Conservation (phyloP, 2,113 vertebrate genomes). For the Acanthochromis polyacanthus region DNA sequence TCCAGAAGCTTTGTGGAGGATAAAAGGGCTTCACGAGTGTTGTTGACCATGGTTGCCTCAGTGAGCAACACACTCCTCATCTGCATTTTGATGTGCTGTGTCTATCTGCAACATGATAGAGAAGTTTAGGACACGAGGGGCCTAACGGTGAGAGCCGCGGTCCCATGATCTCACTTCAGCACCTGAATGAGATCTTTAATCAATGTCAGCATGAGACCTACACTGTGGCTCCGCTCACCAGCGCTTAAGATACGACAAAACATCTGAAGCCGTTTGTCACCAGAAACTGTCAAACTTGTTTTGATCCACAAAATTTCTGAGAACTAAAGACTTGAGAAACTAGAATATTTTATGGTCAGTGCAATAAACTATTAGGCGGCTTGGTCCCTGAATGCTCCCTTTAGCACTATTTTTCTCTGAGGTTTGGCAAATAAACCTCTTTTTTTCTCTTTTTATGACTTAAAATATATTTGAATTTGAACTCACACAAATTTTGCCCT, state of each 20-base stretch:
- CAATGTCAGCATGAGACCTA: not conserved
- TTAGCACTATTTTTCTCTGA: not conserved
- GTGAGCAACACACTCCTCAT: not conserved
- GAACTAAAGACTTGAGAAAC: not conserved
- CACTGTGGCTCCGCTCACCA: not conserved
- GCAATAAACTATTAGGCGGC: not conserved
- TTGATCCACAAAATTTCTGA: slow-evolving; percentile 7
- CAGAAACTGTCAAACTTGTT: not conserved
- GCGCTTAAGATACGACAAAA: slow-evolving; percentile 10
- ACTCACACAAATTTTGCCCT: slow-evolving; percentile 1
- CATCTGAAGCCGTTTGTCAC: not conserved
- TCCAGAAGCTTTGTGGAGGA: too few relatives aligned
- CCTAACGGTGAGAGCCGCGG: not conserved
- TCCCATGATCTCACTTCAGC: not conserved
- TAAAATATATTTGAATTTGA: slow-evolving; percentile 10
- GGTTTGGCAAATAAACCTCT: not conserved
- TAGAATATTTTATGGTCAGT: not conserved
- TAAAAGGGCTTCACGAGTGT: not conserved
- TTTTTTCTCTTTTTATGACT: not conserved
- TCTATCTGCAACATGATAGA: not conserved
- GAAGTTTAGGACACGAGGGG: not conserved
- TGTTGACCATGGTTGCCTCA: not conserved
- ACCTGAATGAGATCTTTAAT: slow-evolving; percentile 8
- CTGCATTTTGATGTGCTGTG: too few relatives aligned
- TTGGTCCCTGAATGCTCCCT: not conserved